Evolutionary conservation across 2,888 invertebrate species (phyloP), one percentile per base, ranked within the genome.

Genomic region (Vanessa cardui): DNA sequence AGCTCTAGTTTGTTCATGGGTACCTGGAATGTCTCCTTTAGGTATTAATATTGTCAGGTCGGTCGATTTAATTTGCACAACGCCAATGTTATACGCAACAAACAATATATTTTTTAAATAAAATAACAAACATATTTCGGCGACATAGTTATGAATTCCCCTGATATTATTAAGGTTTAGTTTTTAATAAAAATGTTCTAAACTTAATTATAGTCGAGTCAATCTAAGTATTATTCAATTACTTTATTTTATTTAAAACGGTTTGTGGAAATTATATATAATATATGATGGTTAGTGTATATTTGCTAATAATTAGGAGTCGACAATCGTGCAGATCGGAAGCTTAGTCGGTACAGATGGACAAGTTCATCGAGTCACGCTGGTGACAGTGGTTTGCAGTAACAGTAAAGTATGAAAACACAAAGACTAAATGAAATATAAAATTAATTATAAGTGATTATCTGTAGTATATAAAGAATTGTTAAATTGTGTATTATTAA

Each of bases 111-210:
- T 67, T 62, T 73, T 77, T 71, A 71, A 69, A 78, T 78, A 68
- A 77, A 74, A 72, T 81, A 81, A 49, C 6, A 26, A 79, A 80
- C 81, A 83, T 78, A 79, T 83, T 64, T 60, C 46, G 45, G 31
- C 61, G 60, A 54, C 31, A 6, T 80, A 62, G 72, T 62, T 67
- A 66, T 71, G 64, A 70, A 59, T 83, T 83, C 76, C 80, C 78
- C 81, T 84, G 81, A 83, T 87, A 87, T 85, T 83, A 81, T 84
- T 89, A 89, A 88, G 84, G 73, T 82, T 86, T 89, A 89, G 85
- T 87, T 85, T 56, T 80, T 83, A 84, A 74, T 78, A 72, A 74
- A 67, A 73, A 77, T 74, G 74, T 69, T 75, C 78, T 77, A 78
- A 81, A 77, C 78, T 77, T 79, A 76, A 78, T 76, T 78, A 76